A percentile compares a stretch with the other conserved stretches of the same genome.
Evolutionary conservation across 2,113 vertebrate genomes (phyloP).

Genomic region (Lepidothrix coronata): DNA sequence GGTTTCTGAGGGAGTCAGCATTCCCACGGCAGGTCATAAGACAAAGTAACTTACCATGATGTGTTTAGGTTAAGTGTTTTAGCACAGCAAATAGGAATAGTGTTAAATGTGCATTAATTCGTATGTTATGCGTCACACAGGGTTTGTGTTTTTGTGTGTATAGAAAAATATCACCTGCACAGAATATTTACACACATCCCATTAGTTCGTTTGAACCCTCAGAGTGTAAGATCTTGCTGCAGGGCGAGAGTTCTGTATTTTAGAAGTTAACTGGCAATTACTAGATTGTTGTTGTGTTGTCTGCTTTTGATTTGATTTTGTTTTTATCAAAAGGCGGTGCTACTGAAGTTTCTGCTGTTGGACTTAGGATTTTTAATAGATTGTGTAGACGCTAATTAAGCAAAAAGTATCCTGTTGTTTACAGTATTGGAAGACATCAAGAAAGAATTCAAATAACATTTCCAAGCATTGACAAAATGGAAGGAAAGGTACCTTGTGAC

Average conservation of each 20-base stretch:
- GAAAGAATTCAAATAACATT: not conserved
- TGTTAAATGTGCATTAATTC: constrained; percentile 43
- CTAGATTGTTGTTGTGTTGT: not conserved
- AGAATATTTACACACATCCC: not conserved
- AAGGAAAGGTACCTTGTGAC: not conserved
- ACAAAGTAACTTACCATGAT: constrained; percentile 74
- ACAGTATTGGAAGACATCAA: not conserved
- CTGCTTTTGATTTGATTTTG: not conserved
- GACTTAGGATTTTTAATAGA: not conserved
- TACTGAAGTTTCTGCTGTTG: not conserved
- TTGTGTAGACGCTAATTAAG: rapidly evolving
- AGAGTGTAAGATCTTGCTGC: not conserved
- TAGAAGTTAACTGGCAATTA: not conserved
- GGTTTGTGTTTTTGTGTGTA: not conserved
- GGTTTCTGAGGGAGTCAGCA: constrained; percentile 75
- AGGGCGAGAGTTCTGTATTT: not conserved
- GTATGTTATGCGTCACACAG: not conserved
- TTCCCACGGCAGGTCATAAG: constrained; percentile 70
- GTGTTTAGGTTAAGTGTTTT: constrained; percentile 68
- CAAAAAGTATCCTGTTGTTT: not conserved
- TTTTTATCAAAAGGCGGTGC: not conserved
- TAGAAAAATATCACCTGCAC: not conserved
- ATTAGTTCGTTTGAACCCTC: not conserved
- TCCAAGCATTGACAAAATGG: not conserved
- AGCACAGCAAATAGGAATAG: constrained; percentile 38